Conservation (phyloP, 2,113 vertebrate species). For the Butorides virescens region DNA sequence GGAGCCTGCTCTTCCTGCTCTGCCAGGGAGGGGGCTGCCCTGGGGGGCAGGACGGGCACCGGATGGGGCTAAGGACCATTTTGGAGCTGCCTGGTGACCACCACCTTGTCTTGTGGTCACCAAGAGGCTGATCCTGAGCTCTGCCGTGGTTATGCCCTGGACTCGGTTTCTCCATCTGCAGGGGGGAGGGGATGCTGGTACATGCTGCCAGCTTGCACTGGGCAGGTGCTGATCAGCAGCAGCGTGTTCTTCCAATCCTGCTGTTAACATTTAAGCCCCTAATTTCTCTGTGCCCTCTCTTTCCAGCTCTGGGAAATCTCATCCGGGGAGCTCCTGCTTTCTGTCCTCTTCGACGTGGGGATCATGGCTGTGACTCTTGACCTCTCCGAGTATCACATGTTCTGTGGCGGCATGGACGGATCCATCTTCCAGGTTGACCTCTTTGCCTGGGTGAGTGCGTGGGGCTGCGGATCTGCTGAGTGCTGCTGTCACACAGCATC, state of each 20-base stretch:
- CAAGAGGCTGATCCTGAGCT: not conserved
- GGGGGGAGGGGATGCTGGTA: not conserved
- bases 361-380: slow-evolving; percentile 93
- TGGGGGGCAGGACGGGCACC: not conserved
- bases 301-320: slow-evolving; percentile 92
- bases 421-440: slow-evolving; percentile 94
- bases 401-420: slow-evolving; percentile 91
- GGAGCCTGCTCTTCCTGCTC: not conserved
- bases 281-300: not conserved
- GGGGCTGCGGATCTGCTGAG: not conserved
- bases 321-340: slow-evolving; percentile 91
- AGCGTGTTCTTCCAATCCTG: not conserved
- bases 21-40: not conserved
- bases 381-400: slow-evolving; percentile 90
- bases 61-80: not conserved
- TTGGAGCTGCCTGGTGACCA: not conserved
- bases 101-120: not conserved
- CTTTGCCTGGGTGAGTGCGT: slow-evolving; percentile 81
- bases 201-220: not conserved
- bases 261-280: not conserved
- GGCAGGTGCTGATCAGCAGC: not conserved
- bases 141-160: not conserved
- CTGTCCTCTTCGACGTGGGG: slow-evolving; percentile 88
- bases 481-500: not conserved
- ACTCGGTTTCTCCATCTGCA: not conserved